Base-by-base conservation (phyloP, 2,113 vertebrate species). In the Asarcornis scutulata region DNA sequence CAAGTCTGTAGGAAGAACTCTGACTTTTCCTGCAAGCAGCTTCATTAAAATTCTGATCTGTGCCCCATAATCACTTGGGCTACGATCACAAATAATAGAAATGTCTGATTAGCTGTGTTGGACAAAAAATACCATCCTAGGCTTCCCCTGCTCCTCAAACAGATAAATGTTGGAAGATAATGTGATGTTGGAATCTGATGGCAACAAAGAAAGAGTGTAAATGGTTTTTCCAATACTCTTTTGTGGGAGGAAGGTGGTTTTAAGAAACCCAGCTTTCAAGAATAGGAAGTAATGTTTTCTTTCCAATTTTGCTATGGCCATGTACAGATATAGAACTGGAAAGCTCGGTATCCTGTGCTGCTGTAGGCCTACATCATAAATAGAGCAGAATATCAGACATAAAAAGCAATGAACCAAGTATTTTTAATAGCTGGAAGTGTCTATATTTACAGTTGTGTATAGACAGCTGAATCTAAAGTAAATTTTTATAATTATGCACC, bases 401-500 rank as follows among this genome's bases (percentile, higher is more conserved):
- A 22, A 44, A 81, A 76, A 81, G 53, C 68, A 50, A 22, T 63
- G 76, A 67, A 38, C n/a, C 38, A n/a, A 16, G 20, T 53, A 40
- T 48, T 91, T 60, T 50, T 2, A 58, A n/a, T 50, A 29, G 68
- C 29, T 42, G n/a, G 27, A 29, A 60, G 64, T 80, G n/a, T 59
- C 76, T 59, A 48, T 31, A 4, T 8, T 7, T 32, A 5, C 74
- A 7, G 53, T 56, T 46, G 66, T 14, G 38, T 32, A 5, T 2
- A 31, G 91, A 93, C 93, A 95, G 92, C 92, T 83, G 89, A 52
- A 56, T 31, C 92, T 8, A 58, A 69, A 46, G 79, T 48, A 84
- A 72, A 17, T 26, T 46, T 40, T 64, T 66, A 4, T 93, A 93
- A 95, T 96, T 92, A 91, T 81, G 81, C 89, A 94, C 88, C 92